A percentile compares a stretch with the other conserved stretches of the same genome.
phyloP scores from a whole-genome alignment of 2,797 vertebrate species.

The Gallinago nigripennis region DNA sequence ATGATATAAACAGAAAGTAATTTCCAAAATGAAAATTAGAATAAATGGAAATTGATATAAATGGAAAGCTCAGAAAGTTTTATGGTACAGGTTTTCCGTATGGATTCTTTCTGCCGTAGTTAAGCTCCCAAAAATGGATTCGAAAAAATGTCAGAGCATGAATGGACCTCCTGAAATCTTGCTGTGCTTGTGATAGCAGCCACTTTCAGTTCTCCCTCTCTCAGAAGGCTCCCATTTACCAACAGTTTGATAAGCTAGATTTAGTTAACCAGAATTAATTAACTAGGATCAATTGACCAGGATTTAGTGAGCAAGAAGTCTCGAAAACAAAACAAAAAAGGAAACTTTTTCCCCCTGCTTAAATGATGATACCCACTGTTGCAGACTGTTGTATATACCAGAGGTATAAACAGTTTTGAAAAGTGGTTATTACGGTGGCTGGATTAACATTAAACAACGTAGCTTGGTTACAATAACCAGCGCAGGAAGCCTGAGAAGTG shows the following conservation, averaged over 20 bases:
- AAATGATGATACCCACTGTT: background rate
- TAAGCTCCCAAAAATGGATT: background rate
- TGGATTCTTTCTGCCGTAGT: background rate
- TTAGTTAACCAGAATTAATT: too few species aligned
- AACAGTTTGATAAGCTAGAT: background rate
- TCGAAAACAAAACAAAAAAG: background rate
- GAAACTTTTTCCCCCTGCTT: background rate
- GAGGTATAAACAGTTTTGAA: background rate
- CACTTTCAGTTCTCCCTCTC: background rate
- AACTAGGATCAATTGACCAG: background rate
- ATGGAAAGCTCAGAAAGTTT: rapidly evolving
- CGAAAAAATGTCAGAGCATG: background rate
- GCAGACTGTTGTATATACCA: background rate
- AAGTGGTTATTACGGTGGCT: background rate
- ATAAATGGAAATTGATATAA: background rate
- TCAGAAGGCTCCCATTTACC: background rate
- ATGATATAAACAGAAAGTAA: background rate
- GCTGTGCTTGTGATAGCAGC: background rate
- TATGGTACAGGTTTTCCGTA: background rate
- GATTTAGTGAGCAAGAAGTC: background rate
- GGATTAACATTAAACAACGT: background rate
- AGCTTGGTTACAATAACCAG: background rate
- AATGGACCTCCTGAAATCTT: background rate
- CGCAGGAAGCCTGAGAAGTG: background rate
- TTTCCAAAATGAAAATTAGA: background rate